Percentiles rank a stretch among this genome's conserved stretches.
phyloP scores from a whole-genome alignment of 1,140 invertebrate species.

The Ylistrum balloti region DNA sequence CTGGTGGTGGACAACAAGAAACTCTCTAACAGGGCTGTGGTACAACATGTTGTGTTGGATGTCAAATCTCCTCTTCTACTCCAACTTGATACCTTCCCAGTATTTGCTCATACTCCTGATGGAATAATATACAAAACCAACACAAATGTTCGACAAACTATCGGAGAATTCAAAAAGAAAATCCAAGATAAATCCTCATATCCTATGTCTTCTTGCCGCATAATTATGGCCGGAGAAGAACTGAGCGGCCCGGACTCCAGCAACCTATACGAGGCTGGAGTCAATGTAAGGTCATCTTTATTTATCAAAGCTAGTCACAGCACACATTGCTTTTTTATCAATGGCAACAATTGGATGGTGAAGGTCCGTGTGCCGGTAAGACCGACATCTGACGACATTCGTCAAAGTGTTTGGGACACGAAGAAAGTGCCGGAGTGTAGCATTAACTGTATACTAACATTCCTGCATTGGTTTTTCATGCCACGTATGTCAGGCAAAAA shows the following conservation, averaged over 20 bases:
- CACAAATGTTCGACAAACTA: constrained; percentile 69
- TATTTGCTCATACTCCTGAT: constrained; percentile 73
- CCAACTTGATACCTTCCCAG: constrained; percentile 73
- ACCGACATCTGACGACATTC: constrained; percentile 65
- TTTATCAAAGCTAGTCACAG: constrained; percentile 68
- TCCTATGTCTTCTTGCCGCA: constrained; percentile 64
- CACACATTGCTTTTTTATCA: constrained; percentile 67
- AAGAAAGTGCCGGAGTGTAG: constrained; percentile 72
- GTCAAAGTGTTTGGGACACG: constrained; percentile 69
- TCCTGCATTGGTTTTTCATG: constrained; percentile 75
- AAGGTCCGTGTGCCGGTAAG: constrained; percentile 70
- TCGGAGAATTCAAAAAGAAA: constrained; percentile 70
- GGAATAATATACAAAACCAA: constrained; percentile 76
- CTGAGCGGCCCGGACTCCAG: constrained; percentile 61
- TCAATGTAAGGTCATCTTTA: constrained; percentile 73
- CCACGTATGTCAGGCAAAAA: constrained; percentile 55
- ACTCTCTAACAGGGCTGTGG: constrained; percentile 65
- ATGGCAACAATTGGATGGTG: constrained; percentile 67
- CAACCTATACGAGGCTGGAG: constrained; percentile 69
- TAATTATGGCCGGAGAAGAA: constrained; percentile 71
- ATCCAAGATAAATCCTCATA: constrained; percentile 76
- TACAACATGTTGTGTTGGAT: constrained; percentile 72
- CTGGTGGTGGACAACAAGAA: constrained; percentile 65
- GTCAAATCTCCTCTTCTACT: constrained; percentile 68
- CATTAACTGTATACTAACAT: constrained; percentile 75